Evolutionary conservation across 2,113 vertebrate genomes (phyloP).

Genomic region (Odocoileus virginianus): DNA sequence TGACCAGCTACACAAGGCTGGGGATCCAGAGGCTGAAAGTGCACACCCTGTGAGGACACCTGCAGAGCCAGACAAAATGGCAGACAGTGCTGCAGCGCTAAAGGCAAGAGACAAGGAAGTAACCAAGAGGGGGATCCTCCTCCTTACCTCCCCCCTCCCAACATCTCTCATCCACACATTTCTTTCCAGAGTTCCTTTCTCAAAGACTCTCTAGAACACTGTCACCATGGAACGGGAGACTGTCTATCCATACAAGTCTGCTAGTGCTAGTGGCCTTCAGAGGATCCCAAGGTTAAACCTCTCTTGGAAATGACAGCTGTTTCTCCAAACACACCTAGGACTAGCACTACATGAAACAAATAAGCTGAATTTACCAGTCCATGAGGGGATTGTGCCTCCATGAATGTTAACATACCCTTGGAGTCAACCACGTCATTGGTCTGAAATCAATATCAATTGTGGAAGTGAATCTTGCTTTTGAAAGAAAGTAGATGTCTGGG

Average conservation of each 20-base stretch:
- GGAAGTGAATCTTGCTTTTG: neutral
- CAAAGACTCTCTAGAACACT: neutral
- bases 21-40: neutral
- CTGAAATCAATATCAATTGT: neutral
- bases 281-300: neutral
- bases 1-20: neutral
- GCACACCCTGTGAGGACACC: neutral
- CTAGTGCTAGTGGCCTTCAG: neutral
- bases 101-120: neutral
- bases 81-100: neutral
- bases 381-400: neutral
- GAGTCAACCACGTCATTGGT: neutral
- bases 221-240: neutral
- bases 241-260: neutral
- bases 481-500: neutral
- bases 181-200: slow-evolving; percentile 4
- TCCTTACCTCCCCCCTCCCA: neutral
- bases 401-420: neutral
- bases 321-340: slow-evolving; percentile 10
- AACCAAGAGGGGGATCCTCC: neutral
- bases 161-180: neutral
- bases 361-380: neutral
- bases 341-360: neutral
- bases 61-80: neutral
- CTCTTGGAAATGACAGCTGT: neutral